Base-by-base conservation (phyloP, 2,797 vertebrate genomes). In the Dryobates pubescens region DNA sequence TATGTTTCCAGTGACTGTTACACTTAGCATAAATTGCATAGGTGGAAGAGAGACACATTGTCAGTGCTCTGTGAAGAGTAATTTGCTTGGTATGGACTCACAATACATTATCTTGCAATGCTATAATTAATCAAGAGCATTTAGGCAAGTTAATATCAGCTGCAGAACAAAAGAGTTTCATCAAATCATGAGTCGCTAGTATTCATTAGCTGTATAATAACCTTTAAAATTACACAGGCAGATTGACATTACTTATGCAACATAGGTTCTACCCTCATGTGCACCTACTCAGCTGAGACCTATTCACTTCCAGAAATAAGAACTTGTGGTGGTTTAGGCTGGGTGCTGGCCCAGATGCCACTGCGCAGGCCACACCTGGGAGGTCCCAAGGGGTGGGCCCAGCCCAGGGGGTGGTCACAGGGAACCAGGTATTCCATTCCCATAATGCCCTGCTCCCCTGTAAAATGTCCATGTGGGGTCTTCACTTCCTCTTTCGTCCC, bases 11-110 rank as follows among this genome's bases (percentile, higher is more conserved):
- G 29, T 88, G 75, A 74, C 64, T 91, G 30, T 72, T 90, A 77
- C 45, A 80, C 58, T 92, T 90, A 49, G 15, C 81, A 87, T 90
- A 91, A 95, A 96, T 94, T 95, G 77, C 68, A 88, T 71, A 94
- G 91, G 90, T 96, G 81, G 83, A 91, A 94, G 58, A 77, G 59
- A 85, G 65, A 88, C 53, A 62, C 6, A 9, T 68, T 92, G 86
- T 77, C 93, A 90, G 45, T 76, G 80, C 86, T 88, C 57, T 4
- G 1, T 91, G 88, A 95, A 90, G 93, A 94, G 80, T 91, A 95
- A 96, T 96, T 95, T 92, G 41, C 65, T 45, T 77, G 32, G 19
- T 79, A 79, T 59, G 81, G 78, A 62, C 56, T 96, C 62, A 90
- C 62, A 85, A 88, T 76, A 51, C 29, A 56, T 94, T 92, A 90